Percentiles rank a stretch among this genome's conserved stretches.
phyloP scores from a whole-genome alignment of 2,888 invertebrate genomes.

The Orthosia gracilis region DNA sequence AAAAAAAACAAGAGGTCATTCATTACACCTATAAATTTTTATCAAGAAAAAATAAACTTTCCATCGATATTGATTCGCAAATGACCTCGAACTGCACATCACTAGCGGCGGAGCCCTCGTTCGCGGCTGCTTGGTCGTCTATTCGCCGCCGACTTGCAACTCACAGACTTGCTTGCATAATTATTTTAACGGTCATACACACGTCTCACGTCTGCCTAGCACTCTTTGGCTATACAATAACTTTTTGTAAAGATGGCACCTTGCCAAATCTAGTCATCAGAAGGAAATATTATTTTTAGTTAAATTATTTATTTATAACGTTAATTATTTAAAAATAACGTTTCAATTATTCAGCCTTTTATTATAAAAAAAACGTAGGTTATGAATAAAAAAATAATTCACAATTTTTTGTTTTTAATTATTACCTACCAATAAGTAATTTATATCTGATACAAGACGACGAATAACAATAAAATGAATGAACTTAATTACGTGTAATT shows the following conservation, averaged over 20 bases:
- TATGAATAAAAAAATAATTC: not conserved
- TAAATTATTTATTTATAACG: not conserved
- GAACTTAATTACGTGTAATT: conserved; percentile 25
- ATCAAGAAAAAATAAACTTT: conserved; percentile 19
- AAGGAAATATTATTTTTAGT: not conserved
- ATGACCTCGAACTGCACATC: conserved; percentile 82
- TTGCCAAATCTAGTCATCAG: conserved; percentile 21
- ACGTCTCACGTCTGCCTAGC: conserved; percentile 48
- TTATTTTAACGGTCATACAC: conserved; percentile 79
- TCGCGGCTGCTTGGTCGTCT: conserved; percentile 75
- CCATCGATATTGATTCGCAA: conserved; percentile 80
- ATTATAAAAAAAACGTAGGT: not conserved
- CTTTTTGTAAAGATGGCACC: conserved; percentile 25
- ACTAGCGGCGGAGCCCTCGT: conserved; percentile 76
- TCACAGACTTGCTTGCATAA: conserved; percentile 84
- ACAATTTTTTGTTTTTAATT: not conserved
- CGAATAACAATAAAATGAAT: not conserved
- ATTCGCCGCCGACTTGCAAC: conserved; percentile 73
- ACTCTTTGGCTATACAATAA: conserved; percentile 28
- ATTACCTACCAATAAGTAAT: not conserved
- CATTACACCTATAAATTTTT: not conserved
- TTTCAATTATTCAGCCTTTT: not conserved
- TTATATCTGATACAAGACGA: not conserved
- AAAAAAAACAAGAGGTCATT: not conserved
- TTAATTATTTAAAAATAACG: not conserved